These are phyloP conservation scores for Exaiptasia diaphana DNA, from an alignment of 64 coral and sea anemone species.

Conservation along the genomic window DNA sequence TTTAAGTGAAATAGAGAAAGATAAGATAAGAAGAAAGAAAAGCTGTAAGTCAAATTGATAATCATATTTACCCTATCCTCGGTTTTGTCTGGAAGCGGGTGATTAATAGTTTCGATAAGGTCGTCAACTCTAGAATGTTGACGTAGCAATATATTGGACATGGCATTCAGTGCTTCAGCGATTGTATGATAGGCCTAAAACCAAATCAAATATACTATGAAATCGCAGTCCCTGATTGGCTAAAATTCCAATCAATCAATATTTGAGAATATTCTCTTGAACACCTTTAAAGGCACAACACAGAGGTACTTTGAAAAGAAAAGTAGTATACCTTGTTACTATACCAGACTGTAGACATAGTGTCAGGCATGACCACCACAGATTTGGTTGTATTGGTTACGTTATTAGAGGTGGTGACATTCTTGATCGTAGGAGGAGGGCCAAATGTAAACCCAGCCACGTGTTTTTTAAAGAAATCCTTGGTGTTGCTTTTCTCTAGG, in stretches of 20 bases:
- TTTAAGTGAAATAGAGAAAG: too few relatives aligned
- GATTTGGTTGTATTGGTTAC: not conserved
- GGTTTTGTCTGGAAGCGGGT: conserved; percentile 67
- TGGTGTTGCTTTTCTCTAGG: conserved; percentile 47
- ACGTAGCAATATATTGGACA: conserved; percentile 55
- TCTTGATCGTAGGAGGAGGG: not conserved
- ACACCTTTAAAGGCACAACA: too few relatives aligned
- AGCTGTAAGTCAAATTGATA: too few relatives aligned
- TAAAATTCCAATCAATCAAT: too few relatives aligned
- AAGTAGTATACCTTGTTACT: conserved; percentile 69
- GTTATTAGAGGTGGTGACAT: too few relatives aligned
- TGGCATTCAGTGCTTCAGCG: conserved; percentile 62
- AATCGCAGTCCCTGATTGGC: too few relatives aligned
- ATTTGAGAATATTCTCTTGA: too few relatives aligned
- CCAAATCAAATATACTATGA: too few relatives aligned
- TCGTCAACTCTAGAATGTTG: not conserved
- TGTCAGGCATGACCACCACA: not conserved
- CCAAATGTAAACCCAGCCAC: conserved; percentile 55
- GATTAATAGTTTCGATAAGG: conserved; percentile 35
- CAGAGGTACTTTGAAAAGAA: too few relatives aligned
- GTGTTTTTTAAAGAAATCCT: conserved; percentile 50
- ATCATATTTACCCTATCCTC: conserved; percentile 62
- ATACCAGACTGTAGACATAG: conserved; percentile 44
- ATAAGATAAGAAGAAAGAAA: too few relatives aligned
- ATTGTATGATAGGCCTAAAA: conserved; percentile 59